Percentiles rank a stretch among this genome's conserved stretches.
Evolutionary conservation across 2,888 invertebrate species (phyloP).

Genomic region (Biston betularia): DNA sequence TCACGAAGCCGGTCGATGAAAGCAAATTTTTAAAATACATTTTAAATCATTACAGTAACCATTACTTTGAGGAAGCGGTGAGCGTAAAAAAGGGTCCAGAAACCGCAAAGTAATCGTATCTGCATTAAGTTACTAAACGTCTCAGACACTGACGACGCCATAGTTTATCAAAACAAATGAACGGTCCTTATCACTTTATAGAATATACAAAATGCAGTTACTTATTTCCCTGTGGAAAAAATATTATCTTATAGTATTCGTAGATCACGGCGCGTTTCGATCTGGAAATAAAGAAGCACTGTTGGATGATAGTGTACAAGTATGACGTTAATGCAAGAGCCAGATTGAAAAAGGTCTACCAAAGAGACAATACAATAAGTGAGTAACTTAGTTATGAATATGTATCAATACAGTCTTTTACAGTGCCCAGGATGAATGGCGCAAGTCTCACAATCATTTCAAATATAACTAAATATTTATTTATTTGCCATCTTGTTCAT

Average conservation of each 20-base stretch:
- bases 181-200: conserved; percentile 86
- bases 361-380: neutral
- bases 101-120: conserved; percentile 83
- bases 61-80: conserved; percentile 83
- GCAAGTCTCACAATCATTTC: too few species aligned
- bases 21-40: conserved; percentile 79
- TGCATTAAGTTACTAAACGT: conserved; percentile 77
- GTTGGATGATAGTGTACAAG: conserved; percentile 25
- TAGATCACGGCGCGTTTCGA: conserved; percentile 86
- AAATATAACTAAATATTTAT: too few species aligned
- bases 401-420: too few species aligned
- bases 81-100: conserved; percentile 84
- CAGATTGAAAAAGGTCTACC: neutral
- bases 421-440: too few species aligned
- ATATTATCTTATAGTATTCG: conserved; percentile 87
- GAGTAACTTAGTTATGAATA: too few species aligned
- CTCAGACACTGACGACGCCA: conserved; percentile 81
- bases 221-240: conserved; percentile 87
- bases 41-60: conserved; percentile 77
- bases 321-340: conserved; percentile 1
- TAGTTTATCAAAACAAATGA: conserved; percentile 85
- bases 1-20: conserved; percentile 75
- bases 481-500: too few species aligned
- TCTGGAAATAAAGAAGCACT: conserved; percentile 72
- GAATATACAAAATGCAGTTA: conserved; percentile 87